Evolutionary conservation across 2,113 vertebrate species (phyloP).

Genomic region (Castor canadensis): DNA sequence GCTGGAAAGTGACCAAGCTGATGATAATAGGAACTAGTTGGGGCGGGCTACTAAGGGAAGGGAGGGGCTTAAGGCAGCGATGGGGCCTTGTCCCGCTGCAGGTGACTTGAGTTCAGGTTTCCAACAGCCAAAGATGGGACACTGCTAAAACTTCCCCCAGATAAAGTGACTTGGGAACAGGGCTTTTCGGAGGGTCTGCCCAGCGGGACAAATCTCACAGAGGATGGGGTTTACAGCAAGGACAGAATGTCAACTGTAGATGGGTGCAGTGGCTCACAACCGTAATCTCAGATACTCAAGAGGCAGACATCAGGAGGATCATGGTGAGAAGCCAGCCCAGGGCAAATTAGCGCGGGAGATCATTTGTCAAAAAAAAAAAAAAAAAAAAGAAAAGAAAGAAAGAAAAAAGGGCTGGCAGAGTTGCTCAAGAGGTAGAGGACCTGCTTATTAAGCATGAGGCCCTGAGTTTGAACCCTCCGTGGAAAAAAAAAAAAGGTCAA

Average conservation of each 20-base stretch:
- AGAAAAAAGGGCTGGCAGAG: too few species aligned
- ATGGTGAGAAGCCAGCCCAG: too few species aligned
- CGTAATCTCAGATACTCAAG: too few species aligned
- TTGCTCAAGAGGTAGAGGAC: too few species aligned
- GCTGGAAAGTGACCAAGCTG: neutral
- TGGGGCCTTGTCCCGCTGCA: too few species aligned
- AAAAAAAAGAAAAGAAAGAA: too few species aligned
- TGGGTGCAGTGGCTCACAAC: too few species aligned
- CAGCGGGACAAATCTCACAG: neutral
- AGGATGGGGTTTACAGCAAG: neutral
- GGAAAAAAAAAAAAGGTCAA: neutral
- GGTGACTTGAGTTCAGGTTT: neutral
- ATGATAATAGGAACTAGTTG: neutral
- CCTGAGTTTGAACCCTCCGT: too few species aligned
- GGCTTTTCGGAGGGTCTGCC: neutral
- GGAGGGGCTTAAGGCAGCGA: neutral
- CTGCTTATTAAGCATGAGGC: too few species aligned
- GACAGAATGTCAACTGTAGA: neutral
- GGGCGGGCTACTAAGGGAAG: neutral
- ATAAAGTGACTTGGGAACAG: neutral
- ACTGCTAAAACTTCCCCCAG: fast-evolving
- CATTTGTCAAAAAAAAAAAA: too few species aligned
- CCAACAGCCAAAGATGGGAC: neutral
- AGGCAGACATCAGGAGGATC: too few species aligned
- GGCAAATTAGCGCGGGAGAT: too few species aligned